Base-by-base conservation (phyloP, 1,140 invertebrate species). In the Polyergus mexicanus region DNA sequence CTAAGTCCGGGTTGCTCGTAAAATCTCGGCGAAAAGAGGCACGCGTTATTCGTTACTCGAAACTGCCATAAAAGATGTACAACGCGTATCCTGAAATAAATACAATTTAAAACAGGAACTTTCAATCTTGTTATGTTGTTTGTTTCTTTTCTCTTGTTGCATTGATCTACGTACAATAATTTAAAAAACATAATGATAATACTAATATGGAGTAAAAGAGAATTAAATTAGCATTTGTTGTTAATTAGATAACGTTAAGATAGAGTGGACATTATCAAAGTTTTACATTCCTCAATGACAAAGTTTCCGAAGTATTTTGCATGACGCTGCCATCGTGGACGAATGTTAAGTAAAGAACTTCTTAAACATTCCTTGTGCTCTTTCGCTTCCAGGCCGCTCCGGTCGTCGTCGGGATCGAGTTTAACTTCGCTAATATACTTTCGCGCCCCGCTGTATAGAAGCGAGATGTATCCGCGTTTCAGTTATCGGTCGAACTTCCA, bases 361-460 rank as follows among this genome's bases (percentile, higher is more conserved):
- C 68, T 83, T 72, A 83, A 83, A 83, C 78, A 83, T 83, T 83
- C 78, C 78, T 74, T 19, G 78, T 83, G 78, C 78, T 83, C 78
- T 83, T 74, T 83, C 35, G 54, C 78, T 72, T 60, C 68, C 78
- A 68, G 41, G 54, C 28, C 54, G 25, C 56, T 51, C 47, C 16
- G 47, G 47, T 51, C 78, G 78, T 81, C 78, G 54, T 83, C 56
- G 38, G 54, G 78, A 72, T 83, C 78, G 78, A 83, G 78, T 83
- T 83, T 83, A 83, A 83, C 78, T 83, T 83, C 68, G 68, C 78
- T 83, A 83, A 83, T 83, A 83, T 83, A 83, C 78, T 83, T 83
- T 83, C 60, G 78, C 68, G 78, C 78, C 78, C 54, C 78, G 78
- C 68, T 83, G 78, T 68, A 83, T 83, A 72, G 56, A 72, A 83